Percentiles rank a stretch among this genome's conserved stretches.
These are phyloP conservation scores for Ondatra zibethicus DNA, from an alignment of 2,113 vertebrate genomes.

Conservation along the genomic window DNA sequence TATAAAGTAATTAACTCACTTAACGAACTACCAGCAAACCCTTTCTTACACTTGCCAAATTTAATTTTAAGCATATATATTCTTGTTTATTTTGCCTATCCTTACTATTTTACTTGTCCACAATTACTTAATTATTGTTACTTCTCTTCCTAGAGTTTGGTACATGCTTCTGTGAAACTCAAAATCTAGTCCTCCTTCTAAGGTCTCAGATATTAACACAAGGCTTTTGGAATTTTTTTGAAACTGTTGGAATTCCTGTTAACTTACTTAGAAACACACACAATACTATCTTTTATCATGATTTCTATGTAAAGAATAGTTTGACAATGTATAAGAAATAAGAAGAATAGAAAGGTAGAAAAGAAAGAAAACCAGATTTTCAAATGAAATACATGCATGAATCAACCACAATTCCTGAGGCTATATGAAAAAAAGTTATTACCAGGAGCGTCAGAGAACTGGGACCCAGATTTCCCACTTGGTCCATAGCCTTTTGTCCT, in stretches of 20 bases:
- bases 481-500: accelerated
- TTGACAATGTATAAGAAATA: neutral
- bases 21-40: neutral
- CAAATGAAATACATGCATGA: neutral
- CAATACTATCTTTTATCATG: neutral
- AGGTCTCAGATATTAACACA: neutral
- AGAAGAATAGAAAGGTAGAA: neutral
- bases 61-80: neutral
- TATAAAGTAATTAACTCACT: neutral
- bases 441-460: neutral
- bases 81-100: neutral
- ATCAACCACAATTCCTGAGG: neutral
- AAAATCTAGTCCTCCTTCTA: neutral
- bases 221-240: too few species aligned
- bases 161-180: accelerated
- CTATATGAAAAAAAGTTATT: accelerated
- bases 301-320: neutral
- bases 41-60: neutral
- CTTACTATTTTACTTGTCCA: neutral
- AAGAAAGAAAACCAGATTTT: neutral
- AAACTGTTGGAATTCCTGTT: neutral
- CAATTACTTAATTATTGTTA: neutral
- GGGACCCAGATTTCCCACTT: neutral
- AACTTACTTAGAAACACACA: neutral
- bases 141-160: neutral